Evolutionary conservation across 2,797 vertebrate species (phyloP), one percentile per base, ranked within the genome.

Genomic region (Gambelia wislizenii): DNA sequence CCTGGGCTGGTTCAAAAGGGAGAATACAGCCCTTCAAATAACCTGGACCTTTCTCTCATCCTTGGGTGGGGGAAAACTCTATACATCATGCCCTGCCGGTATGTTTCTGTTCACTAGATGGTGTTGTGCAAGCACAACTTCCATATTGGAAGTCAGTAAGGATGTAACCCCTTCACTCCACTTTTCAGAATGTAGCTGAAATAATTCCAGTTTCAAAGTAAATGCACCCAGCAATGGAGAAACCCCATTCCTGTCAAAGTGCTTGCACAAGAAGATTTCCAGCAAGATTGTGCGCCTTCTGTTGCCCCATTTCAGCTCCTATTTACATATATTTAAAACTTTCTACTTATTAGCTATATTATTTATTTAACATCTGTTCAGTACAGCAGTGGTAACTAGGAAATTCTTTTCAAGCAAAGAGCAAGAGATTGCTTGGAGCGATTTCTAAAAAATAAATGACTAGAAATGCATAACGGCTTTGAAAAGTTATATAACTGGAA

Each of bases 401-500:
- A 79, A 69, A 79, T 79, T 79, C n/a, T 80, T 69, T 79, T 70
- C 25, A 70, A 52, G 47, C 27, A 33, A 87, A 54, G 74, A 78
- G 75, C 22, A 86, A 67, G 85, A 87, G 77, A 69, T 25, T 42
- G 25, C 64, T 87, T 52, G n/a, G 70, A 87, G 77, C 76, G 12
- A 36, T 54, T 77, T 80, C 18, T 54, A 10, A 52, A 87, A 87
- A 33, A 67, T 13, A n/a, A 72, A 84, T 72, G 44, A n/a, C 61
- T 83, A 69, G 81, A 67, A 49, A 69, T 47, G 61, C 64, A 30
- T 67, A 78, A 86, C 67, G 56, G n/a, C 30, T 78, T 77, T 47
- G 49, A 77, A 67, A 86, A 86, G 59, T 39, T 86, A 86, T 49
- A 64, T 36, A 86, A 86, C 33, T 85, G 39, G 74, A 80, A 85